Evolutionary conservation across 2,113 vertebrate genomes (phyloP).

Genomic region (Thomomys bottae): DNA sequence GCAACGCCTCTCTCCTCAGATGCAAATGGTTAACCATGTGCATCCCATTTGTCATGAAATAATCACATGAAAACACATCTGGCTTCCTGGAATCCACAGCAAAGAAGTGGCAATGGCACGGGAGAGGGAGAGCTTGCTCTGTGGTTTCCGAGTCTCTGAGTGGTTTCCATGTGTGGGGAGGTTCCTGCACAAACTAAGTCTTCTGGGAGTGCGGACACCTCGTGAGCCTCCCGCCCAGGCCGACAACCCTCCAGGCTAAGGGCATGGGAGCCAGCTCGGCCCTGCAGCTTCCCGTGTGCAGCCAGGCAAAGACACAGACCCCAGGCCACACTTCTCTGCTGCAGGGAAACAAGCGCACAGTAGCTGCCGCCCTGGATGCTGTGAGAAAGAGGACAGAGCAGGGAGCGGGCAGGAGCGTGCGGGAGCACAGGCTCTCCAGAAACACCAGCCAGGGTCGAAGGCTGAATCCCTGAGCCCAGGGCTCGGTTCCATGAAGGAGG

Average conservation of each 20-base stretch:
- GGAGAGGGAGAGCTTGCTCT: fast-evolving
- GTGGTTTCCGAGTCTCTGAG: not conserved
- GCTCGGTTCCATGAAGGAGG: too few species aligned
- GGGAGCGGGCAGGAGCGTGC: not conserved
- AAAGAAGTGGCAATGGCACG: fast-evolving
- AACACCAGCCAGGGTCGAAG: too few species aligned
- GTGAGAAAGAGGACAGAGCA: not conserved
- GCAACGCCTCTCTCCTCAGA: constrained; percentile 56
- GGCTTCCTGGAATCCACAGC: too few species aligned
- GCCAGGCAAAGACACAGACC: not conserved
- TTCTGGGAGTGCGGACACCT: not conserved
- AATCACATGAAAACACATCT: not conserved
- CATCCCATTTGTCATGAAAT: not conserved
- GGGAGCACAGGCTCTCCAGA: not conserved
- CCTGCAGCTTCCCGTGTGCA: not conserved
- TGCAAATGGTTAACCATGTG: constrained; percentile 43
- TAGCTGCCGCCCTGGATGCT: fast-evolving
- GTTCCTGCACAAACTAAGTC: fast-evolving
- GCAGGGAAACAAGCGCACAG: fast-evolving
- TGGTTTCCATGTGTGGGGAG: not conserved
- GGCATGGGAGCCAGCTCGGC: too few species aligned
- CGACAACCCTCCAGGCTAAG: too few species aligned
- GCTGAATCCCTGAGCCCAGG: fast-evolving
- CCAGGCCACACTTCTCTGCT: fast-evolving
- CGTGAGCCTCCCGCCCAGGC: too few species aligned